A percentile compares a stretch with the other conserved stretches of the same genome.
Conservation (phyloP, 2,113 vertebrate genomes). For the Oreocharis arfaki region DNA sequence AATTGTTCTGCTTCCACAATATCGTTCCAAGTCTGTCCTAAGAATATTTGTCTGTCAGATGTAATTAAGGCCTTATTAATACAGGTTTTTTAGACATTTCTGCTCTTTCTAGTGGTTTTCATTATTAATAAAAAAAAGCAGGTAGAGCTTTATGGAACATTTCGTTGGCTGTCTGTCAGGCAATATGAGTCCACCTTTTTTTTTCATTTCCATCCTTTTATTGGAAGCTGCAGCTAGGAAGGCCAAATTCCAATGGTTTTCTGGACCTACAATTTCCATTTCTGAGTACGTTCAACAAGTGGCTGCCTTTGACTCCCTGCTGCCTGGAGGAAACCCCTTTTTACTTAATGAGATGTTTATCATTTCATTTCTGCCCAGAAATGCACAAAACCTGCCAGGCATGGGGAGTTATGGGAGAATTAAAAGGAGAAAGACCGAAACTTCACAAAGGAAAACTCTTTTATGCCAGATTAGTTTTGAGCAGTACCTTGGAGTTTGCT, state of each 20-base stretch:
- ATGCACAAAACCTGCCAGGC: background rate
- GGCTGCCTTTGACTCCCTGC: background rate
- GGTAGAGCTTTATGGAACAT: background rate
- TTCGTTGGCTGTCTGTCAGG: background rate
- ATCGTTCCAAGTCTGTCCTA: background rate
- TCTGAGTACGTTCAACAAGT: background rate
- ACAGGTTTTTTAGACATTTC: background rate
- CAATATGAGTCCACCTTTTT: background rate
- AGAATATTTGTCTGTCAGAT: background rate
- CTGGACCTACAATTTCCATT: background rate
- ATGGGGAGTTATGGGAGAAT: background rate
- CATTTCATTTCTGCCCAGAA: background rate
- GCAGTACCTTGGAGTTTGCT: background rate
- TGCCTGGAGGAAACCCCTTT: background rate
- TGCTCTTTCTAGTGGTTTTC: background rate
- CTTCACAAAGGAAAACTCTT: background rate
- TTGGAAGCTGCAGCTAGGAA: background rate
- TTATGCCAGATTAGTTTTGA: background rate
- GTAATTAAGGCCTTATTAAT: background rate
- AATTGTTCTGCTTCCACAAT: background rate
- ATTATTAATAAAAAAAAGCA: background rate
- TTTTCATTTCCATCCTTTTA: background rate
- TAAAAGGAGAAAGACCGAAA: background rate
- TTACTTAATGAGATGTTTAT: background rate
- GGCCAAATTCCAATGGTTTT: background rate